A percentile compares a stretch with the other conserved stretches of the same genome.
Evolutionary conservation across 2,113 vertebrate genomes (phyloP).

Genomic region (Arothron firmamentum): DNA sequence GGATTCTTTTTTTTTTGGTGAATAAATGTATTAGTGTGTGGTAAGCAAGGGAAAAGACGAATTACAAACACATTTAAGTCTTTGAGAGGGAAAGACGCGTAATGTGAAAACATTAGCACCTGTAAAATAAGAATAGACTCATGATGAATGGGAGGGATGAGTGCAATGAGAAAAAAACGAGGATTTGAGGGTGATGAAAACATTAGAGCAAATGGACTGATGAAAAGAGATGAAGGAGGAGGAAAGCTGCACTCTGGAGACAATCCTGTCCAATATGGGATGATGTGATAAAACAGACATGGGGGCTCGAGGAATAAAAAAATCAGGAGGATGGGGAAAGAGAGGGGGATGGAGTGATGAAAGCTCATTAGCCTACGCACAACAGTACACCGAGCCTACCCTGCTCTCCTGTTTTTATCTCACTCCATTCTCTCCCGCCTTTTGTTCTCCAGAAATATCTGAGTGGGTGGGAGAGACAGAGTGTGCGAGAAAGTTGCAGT

Average conservation of each 20-base stretch:
- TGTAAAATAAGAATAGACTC: slow-evolving; percentile 33
- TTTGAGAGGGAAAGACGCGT: no score
- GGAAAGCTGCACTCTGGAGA: slow-evolving; percentile 31
- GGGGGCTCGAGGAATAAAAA: slow-evolving; percentile 8
- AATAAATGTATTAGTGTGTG: slow-evolving; percentile 6
- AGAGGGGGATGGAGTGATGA: slow-evolving; percentile 28
- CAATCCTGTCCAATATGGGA: slow-evolving; percentile 46
- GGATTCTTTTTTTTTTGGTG: neutral
- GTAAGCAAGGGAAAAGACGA: neutral
- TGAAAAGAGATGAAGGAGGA: slow-evolving; percentile 34
- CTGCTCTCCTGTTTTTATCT: slow-evolving; percentile 37
- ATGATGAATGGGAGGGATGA: slow-evolving; percentile 35
- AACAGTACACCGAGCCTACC: slow-evolving; percentile 50
- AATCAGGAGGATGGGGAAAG: slow-evolving; percentile 14
- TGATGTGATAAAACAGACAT: slow-evolving; percentile 44
- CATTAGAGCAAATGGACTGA: slow-evolving; percentile 15
- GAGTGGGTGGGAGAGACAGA: slow-evolving; percentile 59
- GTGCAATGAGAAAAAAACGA: slow-evolving; percentile 19
- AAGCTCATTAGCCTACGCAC: slow-evolving; percentile 66
- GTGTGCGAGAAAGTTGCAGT: slow-evolving; percentile 47
- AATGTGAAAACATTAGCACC: slow-evolving; percentile 19
- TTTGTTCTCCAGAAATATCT: slow-evolving; percentile 72
- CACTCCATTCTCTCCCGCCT: slow-evolving; percentile 50
- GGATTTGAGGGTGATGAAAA: slow-evolving; percentile 30
- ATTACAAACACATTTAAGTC: neutral